phyloP scores from a whole-genome alignment of 2,113 vertebrate genomes.

The Rhinoptilus africanus region DNA sequence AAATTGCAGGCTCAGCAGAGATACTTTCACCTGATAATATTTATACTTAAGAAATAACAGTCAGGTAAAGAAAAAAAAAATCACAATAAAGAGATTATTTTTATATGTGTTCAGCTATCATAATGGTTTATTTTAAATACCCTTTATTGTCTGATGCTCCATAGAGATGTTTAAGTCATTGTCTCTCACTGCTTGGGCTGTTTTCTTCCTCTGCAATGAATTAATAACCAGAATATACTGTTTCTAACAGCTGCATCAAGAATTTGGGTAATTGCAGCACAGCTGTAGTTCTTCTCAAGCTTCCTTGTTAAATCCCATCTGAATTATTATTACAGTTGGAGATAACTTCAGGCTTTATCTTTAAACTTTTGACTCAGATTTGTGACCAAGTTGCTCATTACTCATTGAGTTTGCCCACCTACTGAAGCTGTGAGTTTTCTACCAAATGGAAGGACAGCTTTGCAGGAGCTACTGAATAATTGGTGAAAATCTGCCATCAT shows the following conservation, averaged over 20 bases:
- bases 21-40: conserved; percentile 6
- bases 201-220: not conserved
- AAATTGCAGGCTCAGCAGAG: not conserved
- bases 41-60: conserved; percentile 10
- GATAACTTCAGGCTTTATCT: not conserved
- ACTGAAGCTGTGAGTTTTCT: not conserved
- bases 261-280: not conserved
- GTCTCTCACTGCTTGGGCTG: not conserved
- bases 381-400: not conserved
- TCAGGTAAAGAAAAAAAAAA: not conserved
- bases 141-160: not conserved
- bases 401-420: not conserved
- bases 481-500: not conserved
- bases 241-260: not conserved
- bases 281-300: not conserved
- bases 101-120: conserved; percentile 11
- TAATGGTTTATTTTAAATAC: conserved; percentile 20
- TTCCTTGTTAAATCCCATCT: not conserved
- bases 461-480: not conserved
- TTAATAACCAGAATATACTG: not conserved
- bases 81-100: conserved; percentile 32
- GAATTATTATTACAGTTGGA: not conserved
- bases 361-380: not conserved
- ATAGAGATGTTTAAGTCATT: not conserved
- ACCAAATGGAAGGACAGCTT: not conserved